phyloP scores from a whole-genome alignment of 2,888 invertebrate genomes.

The Phengaris alcon region DNA sequence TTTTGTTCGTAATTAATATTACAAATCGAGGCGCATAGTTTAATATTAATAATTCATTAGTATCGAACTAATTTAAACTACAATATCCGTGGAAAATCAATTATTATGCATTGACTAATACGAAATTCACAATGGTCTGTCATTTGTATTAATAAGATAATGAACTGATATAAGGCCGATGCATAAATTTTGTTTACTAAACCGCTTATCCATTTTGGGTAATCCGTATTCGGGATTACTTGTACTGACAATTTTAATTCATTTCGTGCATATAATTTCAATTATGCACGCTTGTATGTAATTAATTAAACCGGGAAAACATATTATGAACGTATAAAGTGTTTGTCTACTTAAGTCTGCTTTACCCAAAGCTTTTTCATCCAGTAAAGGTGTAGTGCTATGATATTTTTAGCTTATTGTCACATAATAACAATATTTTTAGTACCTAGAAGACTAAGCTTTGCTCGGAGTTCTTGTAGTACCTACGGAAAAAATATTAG shows the following conservation, averaged over 20 bases:
- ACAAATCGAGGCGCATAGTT: slow-evolving; percentile 8
- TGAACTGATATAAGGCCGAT: slow-evolving; percentile 32
- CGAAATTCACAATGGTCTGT: slow-evolving; percentile 37
- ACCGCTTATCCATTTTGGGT: slow-evolving; percentile 9
- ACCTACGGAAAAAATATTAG: too few relatives aligned
- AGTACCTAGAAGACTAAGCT: too few relatives aligned
- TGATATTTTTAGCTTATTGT: too few relatives aligned
- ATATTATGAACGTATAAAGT: slow-evolving; percentile 6
- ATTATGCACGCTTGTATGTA: neutral
- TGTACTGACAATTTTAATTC: slow-evolving; percentile 19
- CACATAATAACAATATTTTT: too few relatives aligned
- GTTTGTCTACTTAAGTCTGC: neutral
- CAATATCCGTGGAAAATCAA: slow-evolving; percentile 36
- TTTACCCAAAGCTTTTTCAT: neutral
- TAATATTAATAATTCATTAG: slow-evolving; percentile 16
- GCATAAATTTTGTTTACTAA: slow-evolving; percentile 28
- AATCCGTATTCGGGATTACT: slow-evolving; percentile 13
- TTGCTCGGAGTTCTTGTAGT: too few relatives aligned
- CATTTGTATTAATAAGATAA: slow-evolving; percentile 40
- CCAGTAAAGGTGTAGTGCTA: too few relatives aligned
- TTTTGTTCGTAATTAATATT: slow-evolving; percentile 1
- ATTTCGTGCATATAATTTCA: slow-evolving; percentile 13
- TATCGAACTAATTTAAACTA: slow-evolving; percentile 29
- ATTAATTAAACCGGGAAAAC: slow-evolving; percentile 1
- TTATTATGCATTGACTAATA: slow-evolving; percentile 34